Evolutionary conservation across 2,888 invertebrate genomes (phyloP).

Genomic region (Ceriagrion tenellum): DNA sequence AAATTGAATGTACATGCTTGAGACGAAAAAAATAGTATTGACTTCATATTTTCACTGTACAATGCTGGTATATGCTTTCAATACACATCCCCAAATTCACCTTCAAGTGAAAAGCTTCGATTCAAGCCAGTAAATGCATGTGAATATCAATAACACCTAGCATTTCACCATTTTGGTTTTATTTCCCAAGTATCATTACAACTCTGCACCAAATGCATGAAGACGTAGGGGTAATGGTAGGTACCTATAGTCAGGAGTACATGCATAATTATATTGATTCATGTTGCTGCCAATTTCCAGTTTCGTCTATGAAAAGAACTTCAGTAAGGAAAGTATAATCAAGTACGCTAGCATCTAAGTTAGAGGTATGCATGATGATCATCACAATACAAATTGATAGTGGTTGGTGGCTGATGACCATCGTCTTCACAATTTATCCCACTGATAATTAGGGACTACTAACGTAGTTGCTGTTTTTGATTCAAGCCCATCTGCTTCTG

Average conservation of each 20-base stretch:
- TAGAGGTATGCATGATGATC: background rate
- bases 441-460: background rate
- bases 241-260: background rate
- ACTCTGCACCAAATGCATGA: background rate
- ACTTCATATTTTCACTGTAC: too few species aligned
- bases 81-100: too few species aligned
- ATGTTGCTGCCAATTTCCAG: background rate
- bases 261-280: background rate
- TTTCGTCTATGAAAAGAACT: background rate
- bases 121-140: too few species aligned
- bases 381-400: background rate
- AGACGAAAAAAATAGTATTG: background rate
- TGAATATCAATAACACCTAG: too few species aligned
- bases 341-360: background rate
- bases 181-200: background rate
- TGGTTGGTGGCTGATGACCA: too few species aligned
- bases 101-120: too few species aligned
- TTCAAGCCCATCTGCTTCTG: background rate
- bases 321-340: background rate
- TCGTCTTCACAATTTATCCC: background rate
- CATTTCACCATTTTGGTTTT: too few species aligned
- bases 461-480: background rate
- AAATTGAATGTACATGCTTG: background rate
- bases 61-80: too few species aligned
- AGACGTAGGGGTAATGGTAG: background rate